These are phyloP conservation scores for Rhinophrynus dorsalis DNA, from an alignment of 2,797 vertebrate genomes.

Conservation along the genomic window DNA sequence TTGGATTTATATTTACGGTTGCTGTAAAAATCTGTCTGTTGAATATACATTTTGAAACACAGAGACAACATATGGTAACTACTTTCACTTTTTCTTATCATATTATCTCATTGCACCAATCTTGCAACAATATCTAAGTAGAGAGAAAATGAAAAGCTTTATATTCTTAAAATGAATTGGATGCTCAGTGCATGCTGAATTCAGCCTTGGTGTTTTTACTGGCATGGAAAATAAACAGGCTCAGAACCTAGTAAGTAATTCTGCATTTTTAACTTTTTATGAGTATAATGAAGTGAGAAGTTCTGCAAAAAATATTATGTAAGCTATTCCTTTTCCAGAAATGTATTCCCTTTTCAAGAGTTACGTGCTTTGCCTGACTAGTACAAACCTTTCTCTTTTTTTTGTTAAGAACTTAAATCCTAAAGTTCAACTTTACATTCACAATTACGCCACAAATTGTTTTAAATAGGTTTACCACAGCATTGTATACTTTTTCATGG, in stretches of 20 bases:
- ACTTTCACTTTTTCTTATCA: background rate
- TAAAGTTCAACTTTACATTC: too few relatives aligned
- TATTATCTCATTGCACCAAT: background rate
- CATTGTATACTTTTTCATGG: too few relatives aligned
- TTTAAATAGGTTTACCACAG: too few relatives aligned
- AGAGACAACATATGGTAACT: constrained; percentile 5
- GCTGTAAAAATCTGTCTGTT: too few relatives aligned
- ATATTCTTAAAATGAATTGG: constrained; percentile 30
- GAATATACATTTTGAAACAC: background rate
- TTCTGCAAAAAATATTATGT: constrained; percentile 61
- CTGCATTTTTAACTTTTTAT: constrained; percentile 58
- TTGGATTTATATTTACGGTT: too few relatives aligned
- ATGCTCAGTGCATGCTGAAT: constrained; percentile 48
- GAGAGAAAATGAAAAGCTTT: constrained; percentile 5
- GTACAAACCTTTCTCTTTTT: constrained; percentile 47
- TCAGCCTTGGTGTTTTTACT: constrained; percentile 38
- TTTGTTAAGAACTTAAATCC: too few relatives aligned
- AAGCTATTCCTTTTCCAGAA: constrained; percentile 60
- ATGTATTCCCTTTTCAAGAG: constrained; percentile 50
- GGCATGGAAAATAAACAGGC: constrained; percentile 58
- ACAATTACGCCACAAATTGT: too few relatives aligned
- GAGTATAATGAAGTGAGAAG: constrained; percentile 64
- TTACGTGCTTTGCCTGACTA: constrained; percentile 39
- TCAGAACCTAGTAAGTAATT: constrained; percentile 58
- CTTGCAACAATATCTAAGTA: background rate